Percentiles rank a stretch among this genome's conserved stretches.
Conservation (phyloP, 2,797 vertebrate species). For the Tadarida brasiliensis region DNA sequence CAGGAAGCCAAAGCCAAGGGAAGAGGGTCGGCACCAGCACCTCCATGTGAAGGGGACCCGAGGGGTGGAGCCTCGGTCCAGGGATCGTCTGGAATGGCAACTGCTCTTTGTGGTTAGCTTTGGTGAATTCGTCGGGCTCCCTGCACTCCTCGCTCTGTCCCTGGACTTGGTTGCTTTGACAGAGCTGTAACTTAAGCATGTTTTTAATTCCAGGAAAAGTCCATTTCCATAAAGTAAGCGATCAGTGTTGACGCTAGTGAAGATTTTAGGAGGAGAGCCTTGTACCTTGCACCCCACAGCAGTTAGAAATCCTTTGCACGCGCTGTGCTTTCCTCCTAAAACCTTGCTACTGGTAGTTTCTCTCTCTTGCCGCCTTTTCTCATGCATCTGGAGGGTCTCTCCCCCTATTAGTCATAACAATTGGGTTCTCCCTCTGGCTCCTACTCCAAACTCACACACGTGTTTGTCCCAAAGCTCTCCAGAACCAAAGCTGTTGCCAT, state of each 20-base stretch:
- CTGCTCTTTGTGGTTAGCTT: background rate
- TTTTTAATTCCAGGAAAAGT: background rate
- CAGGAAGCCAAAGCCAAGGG: background rate
- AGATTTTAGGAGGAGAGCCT: background rate
- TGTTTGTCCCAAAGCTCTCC: background rate
- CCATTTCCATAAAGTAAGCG: background rate
- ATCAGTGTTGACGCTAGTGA: background rate
- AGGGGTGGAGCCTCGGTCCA: accelerated
- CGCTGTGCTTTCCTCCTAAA: background rate
- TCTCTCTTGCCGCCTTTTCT: background rate
- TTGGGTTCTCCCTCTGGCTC: background rate
- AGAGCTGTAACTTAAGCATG: background rate
- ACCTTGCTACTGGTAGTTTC: background rate
- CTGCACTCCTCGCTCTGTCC: background rate
- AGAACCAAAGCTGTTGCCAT: background rate
- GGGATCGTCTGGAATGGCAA: background rate
- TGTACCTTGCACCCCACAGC: background rate
- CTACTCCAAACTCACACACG: background rate
- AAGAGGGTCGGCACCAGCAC: background rate
- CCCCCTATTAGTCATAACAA: background rate
- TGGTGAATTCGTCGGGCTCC: background rate
- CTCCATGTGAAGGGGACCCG: accelerated
- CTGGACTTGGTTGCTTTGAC: background rate
- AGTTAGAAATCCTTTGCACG: background rate
- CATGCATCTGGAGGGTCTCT: background rate